Evolutionary conservation across 2,888 invertebrate genomes (phyloP), one percentile per base, ranked within the genome.

Genomic region (Monochamus alternatus): DNA sequence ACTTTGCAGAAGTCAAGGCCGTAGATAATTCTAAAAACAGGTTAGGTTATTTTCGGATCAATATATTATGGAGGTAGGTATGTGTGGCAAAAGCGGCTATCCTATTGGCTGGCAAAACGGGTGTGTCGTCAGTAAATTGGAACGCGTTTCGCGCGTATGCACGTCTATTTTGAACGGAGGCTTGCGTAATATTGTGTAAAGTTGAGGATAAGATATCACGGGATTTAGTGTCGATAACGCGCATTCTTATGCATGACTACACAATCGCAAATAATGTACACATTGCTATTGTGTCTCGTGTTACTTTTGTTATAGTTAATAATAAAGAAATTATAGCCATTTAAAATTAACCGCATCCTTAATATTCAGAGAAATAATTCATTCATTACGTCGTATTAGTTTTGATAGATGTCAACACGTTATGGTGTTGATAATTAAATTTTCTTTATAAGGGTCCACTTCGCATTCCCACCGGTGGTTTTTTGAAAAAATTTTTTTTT

Each of bases 101-200:
- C 66, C 69, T 74, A 86, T 86, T 86, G 86, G 86, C 79, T 62
- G 76, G 70, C 72, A 79, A 32, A 63, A 82, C 83, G 86, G 86
- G 86, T 84, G 86, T 86, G 86, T 81, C 81, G 74, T 70, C 76
- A 73, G 76, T 66, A 64, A 68, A 67, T 71, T 65, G 64, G 72
- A 67, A 64, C 73, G 43, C 38, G 38, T 44, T 64, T 9, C 22
- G 44, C 32, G 63, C 10, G 55, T 55, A 55, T 55, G 14, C 38
- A 10, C 43, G 59, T 43, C 31, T 22, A 38, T 55, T 55, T 55
- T n/a, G 14, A 55, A 55, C 55, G 55, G 51, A 10, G n/a, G 38
- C 62, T 64, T 9, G 63, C 22, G 22, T 64, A 38, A 62, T n/a
- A n/a, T 62, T 64, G 38, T 64, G n/a, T 38, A 64, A 12, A 44